Evolutionary conservation across 2,888 invertebrate genomes (phyloP), one percentile per base, ranked within the genome.

Genomic region (Automeris io): DNA sequence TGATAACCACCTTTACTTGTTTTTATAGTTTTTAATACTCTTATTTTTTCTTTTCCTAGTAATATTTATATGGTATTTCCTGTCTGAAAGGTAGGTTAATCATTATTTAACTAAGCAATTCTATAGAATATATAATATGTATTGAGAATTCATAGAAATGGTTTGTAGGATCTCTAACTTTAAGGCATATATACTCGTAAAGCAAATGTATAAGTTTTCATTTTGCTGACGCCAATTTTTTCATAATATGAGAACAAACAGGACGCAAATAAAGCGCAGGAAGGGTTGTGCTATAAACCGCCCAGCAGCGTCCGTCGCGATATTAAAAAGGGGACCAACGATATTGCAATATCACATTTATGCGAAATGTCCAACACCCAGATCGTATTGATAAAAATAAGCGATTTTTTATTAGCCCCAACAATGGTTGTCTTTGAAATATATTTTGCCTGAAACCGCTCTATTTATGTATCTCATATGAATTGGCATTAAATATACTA

Each of bases 271-370:
- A 85, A 86, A 86, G 85, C 78, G 70, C 72, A 75, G 82, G 72
- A 86, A 85, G 85, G 85, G 85, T 85, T 85, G 79, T 67, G 85
- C 74, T 78, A 82, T 85, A 86, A 86, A 86, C 80, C 83, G 82
- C 64, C 77, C 80, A 68, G 73, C 69, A 69, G 73, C 78, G 80
- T 78, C 85, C 83, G 81, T 73, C 76, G 82, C 75, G 78, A 86
- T 86, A 86, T 86, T 86, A 86, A 86, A 86, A 85, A 85, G 78
- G 85, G 85, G 85, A 79, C 83, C 75, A 76, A 77, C 79, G 85
- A 79, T 83, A 85, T 86, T 86, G 85, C 85, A 82, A 85, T 85
- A 83, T 86, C 85, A 85, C 86, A 83, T 86, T 85, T 85, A 85
- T 86, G 81, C 78, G 83, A 83, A 85, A 83, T 85, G 85, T 83